Conservation (phyloP, 2,888 invertebrate species). For the Eupithecia exiguata region DNA sequence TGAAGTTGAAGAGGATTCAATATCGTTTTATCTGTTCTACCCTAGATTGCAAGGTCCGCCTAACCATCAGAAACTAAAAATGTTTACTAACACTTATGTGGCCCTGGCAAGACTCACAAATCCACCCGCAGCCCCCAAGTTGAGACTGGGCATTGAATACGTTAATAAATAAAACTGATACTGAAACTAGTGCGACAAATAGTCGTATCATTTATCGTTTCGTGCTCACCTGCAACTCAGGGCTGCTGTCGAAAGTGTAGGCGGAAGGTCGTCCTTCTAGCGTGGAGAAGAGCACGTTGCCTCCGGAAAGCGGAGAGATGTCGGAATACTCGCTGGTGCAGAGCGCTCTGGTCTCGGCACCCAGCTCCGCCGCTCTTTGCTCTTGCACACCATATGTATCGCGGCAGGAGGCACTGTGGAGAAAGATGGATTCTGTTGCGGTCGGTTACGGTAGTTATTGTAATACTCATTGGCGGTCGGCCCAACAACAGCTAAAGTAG, state of each 20-base stretch:
- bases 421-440: no score
- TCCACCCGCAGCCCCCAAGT: no score
- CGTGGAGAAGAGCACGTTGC: slow-evolving; percentile 97
- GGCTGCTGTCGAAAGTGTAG: slow-evolving; percentile 94
- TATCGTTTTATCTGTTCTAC: neutral
- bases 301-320: slow-evolving; percentile 97
- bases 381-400: slow-evolving; percentile 95
- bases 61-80: neutral
- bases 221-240: slow-evolving; percentile 90
- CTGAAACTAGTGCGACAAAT: neutral
- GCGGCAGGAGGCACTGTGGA: slow-evolving; percentile 92
- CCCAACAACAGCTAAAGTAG: no score
- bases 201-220: neutral
- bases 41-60: neutral
- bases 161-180: neutral
- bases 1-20: neutral
- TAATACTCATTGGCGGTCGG: no score
- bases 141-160: no score
- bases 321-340: slow-evolving; percentile 99
- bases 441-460: no score
- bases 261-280: slow-evolving; percentile 97
- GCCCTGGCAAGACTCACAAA: no score
- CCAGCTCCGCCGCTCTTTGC: slow-evolving; percentile 87
- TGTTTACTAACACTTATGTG: neutral
- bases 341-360: slow-evolving; percentile 95